Evolutionary conservation across 2,113 vertebrate species (phyloP), one percentile per base, ranked within the genome.

Genomic region (Emydura subglobosa): DNA sequence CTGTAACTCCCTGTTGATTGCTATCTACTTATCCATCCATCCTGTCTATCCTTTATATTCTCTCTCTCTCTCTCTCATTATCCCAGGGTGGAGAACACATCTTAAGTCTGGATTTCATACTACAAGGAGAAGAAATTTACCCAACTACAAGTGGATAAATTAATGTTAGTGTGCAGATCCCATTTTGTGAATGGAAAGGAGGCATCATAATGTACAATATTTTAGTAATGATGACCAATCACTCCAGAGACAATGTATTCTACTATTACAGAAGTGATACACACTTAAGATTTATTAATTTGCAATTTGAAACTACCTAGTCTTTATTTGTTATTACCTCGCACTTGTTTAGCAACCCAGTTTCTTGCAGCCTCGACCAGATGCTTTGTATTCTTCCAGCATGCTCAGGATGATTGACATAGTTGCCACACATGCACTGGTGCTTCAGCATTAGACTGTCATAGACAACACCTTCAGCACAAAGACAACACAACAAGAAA

Each of bases 361-460:
- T 98, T 97, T 99, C 98, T 97, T 99, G 98, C 82, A 99, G 97
- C 88, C 98, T 98, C 90, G 98, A 98, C 98, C 98, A 98, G 97
- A 99, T 99, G 98, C 98, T 99, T 97, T 98, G 98, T 94, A 99
- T 98, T 86, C 98, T 97, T 86, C 98, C 98, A 72, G 98, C 98
- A 0, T 99, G 98, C 95, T 99, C 98, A 0, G 98, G 98, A 90
- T 99, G 98, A 82, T 98, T 98, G 51, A 95, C 94, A 6, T 98
- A 98, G 96, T 87, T 98, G 84, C 98, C 98, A 95, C 98, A 99
- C 92, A 98, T 93, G 59, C 98, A 99, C 95, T 98, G 98, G 97
- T 99, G 98, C 96, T 98, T 98, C 97, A 99, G 92, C 98, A 98
- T 98, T 95, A 98, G 94, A 31, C 97, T 97, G 80, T 99, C 98